A percentile compares a stretch with the other conserved stretches of the same genome.
Conservation (phyloP, 2,797 vertebrate species). For the Acanthiza pusilla region DNA sequence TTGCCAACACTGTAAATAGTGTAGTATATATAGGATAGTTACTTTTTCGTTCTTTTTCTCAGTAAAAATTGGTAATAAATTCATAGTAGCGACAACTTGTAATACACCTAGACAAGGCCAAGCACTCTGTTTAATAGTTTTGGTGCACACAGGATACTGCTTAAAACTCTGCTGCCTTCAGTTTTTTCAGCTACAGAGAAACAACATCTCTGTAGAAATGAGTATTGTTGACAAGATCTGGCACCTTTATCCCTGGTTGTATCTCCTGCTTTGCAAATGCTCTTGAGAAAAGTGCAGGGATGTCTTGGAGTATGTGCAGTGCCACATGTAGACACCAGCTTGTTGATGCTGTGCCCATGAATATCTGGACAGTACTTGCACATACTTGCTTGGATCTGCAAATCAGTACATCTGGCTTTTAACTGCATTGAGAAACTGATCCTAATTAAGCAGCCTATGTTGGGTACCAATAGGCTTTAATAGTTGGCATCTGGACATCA, state of each 20-base stretch:
- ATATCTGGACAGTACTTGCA: not conserved
- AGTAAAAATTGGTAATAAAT: not conserved
- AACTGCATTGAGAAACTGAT: not conserved
- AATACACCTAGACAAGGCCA: not conserved
- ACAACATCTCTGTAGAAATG: not conserved
- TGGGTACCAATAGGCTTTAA: not conserved
- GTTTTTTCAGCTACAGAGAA: not conserved
- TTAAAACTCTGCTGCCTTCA: not conserved
- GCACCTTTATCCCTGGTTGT: not conserved
- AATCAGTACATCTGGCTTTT: not conserved
- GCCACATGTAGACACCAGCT: fast-evolving
- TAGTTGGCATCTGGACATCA: not conserved
- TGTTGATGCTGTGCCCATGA: not conserved
- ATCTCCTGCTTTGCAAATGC: not conserved
- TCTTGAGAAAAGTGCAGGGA: not conserved
- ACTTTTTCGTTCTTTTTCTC: not conserved
- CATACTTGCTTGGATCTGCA: not conserved
- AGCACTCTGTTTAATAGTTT: not conserved
- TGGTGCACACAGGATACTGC: not conserved
- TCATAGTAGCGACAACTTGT: not conserved
- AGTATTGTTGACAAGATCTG: not conserved
- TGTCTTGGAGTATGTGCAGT: not conserved
- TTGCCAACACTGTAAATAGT: not conserved
- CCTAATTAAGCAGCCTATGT: not conserved
- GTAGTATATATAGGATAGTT: not conserved